Conservation (phyloP, 2,888 invertebrate species). For the Laothoe populi region DNA sequence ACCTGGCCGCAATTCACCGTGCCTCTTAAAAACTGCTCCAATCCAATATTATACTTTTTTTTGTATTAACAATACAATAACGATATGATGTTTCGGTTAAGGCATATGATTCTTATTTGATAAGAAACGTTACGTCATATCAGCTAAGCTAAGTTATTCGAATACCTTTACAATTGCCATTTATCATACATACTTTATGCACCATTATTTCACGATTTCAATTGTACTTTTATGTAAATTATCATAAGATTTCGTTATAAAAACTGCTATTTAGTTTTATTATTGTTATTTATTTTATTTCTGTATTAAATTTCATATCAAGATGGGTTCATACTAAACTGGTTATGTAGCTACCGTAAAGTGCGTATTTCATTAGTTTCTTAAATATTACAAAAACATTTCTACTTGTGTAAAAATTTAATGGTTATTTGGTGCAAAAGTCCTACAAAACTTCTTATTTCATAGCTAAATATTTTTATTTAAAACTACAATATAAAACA, state of each 20-base stretch:
- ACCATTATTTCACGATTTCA: constrained; percentile 42
- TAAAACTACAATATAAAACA: not conserved
- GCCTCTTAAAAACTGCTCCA: not conserved
- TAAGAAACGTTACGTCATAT: constrained; percentile 64
- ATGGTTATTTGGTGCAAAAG: constrained; percentile 52
- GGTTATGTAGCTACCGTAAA: not conserved
- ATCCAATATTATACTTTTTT: constrained; percentile 39
- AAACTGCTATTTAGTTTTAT: constrained; percentile 6
- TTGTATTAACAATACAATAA: constrained; percentile 80
- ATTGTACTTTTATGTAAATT: constrained; percentile 41
- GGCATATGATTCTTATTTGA: constrained; percentile 81
- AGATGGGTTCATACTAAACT: not conserved
- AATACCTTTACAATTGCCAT: constrained; percentile 26
- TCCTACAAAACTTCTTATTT: constrained; percentile 31
- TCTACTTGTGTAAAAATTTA: constrained; percentile 18
- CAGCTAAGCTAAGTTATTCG: constrained; percentile 55
- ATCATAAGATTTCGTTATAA: constrained; percentile 32
- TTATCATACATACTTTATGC: constrained; percentile 38
- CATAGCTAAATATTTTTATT: not conserved
- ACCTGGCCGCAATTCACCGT: not conserved
- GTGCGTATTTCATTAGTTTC: not conserved
- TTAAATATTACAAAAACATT: constrained; percentile 4
- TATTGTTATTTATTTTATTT: not conserved
- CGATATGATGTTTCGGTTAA: constrained; percentile 81
- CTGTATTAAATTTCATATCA: not conserved